Evolutionary conservation across 2,888 invertebrate species (phyloP).

Genomic region (Cremastinae sp.): DNA sequence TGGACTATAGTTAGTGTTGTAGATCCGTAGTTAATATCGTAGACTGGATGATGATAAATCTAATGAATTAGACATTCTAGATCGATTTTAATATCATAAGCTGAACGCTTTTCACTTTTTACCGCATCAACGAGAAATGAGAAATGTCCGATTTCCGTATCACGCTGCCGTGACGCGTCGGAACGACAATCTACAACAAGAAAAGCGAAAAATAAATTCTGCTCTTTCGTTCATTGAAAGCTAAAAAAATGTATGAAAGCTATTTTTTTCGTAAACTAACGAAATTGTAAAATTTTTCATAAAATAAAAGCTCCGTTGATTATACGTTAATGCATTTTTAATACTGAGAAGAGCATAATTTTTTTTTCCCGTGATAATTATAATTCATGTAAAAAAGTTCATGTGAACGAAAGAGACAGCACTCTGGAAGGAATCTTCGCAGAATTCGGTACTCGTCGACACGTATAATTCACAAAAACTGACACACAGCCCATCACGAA

Average conservation of each 20-base stretch:
- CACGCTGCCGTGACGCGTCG: slow-evolving; percentile 58
- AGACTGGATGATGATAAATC: slow-evolving; percentile 48
- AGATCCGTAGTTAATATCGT: slow-evolving; percentile 56
- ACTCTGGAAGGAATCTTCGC: slow-evolving; percentile 59
- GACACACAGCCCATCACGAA: slow-evolving; percentile 42
- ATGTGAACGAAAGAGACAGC: slow-evolving; percentile 38
- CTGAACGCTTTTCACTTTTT: slow-evolving; percentile 56
- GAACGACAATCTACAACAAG: slow-evolving; percentile 52
- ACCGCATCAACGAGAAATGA: slow-evolving; percentile 51
- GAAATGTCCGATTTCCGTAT: slow-evolving; percentile 38
- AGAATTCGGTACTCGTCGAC: slow-evolving; percentile 40
- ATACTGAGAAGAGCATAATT: slow-evolving; percentile 24
- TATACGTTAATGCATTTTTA: neutral
- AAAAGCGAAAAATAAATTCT: slow-evolving; percentile 27
- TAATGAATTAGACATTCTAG: slow-evolving; percentile 22
- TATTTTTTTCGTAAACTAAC: too few species aligned
- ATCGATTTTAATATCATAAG: slow-evolving; percentile 48
- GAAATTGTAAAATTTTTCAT: neutral
- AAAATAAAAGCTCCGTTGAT: neutral
- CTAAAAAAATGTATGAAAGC: neutral
- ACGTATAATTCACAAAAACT: slow-evolving; percentile 38
- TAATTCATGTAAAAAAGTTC: too few species aligned
- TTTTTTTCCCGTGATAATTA: slow-evolving; percentile 1
- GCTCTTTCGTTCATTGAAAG: neutral
- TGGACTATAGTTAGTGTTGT: slow-evolving; percentile 49